Conservation (phyloP, 2,888 invertebrate genomes). For the Zele albiditarsus region DNA sequence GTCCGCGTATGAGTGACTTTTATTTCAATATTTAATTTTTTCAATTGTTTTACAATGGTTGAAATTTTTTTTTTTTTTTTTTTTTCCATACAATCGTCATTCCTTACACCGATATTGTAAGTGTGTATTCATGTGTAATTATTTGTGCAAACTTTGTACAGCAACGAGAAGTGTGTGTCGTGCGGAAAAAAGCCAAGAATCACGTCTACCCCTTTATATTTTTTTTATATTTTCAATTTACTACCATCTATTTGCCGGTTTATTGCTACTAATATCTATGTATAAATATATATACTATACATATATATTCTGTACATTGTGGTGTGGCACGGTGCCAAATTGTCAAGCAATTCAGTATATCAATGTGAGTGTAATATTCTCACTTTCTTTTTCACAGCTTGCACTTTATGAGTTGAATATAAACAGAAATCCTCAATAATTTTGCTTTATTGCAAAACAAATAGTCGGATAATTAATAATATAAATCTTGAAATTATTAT, state of each 20-base stretch:
- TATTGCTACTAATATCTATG: conserved; percentile 9
- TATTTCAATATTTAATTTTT: not conserved
- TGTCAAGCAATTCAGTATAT: conserved; percentile 33
- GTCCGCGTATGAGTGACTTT: not conserved
- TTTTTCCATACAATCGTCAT: not conserved
- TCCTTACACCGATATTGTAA: conserved; percentile 20
- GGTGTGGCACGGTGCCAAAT: conserved; percentile 34
- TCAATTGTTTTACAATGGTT: not conserved
- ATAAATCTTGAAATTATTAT: not conserved
- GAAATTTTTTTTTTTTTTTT: not conserved
- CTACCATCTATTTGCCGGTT: conserved; percentile 19
- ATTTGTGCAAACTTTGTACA: conserved; percentile 33
- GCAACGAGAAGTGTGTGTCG: conserved; percentile 31
- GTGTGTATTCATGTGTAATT: conserved; percentile 17
- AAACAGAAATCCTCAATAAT: not conserved
- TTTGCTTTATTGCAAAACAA: not conserved
- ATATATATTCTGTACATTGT: conserved; percentile 22
- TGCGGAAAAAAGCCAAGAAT: conserved; percentile 30
- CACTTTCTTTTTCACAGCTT: conserved; percentile 13
- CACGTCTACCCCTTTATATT: conserved; percentile 10
- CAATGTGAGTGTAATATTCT: not conserved
- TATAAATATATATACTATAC: not conserved
- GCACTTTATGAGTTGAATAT: not conserved
- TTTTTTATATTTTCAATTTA: conserved; percentile 17
- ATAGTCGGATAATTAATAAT: not conserved